These are phyloP conservation scores for Hylyphantes graminicola DNA, from an alignment of 1,140 invertebrate species.

Conservation along the genomic window DNA sequence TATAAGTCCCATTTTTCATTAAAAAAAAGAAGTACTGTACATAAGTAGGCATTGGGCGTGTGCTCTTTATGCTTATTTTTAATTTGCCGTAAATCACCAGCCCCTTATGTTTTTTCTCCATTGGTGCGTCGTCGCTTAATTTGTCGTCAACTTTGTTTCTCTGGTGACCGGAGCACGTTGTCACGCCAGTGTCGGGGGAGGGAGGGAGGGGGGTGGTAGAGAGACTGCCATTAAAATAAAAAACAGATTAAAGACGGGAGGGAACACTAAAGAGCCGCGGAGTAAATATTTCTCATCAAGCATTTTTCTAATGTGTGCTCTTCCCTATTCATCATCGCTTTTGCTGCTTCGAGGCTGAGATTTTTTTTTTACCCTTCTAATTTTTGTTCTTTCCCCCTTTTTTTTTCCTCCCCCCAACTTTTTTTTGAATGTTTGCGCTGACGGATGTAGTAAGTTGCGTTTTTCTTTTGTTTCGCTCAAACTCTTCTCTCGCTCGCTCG, in stretches of 20 bases:
- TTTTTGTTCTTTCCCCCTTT: no score
- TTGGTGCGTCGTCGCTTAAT: constrained; percentile 27
- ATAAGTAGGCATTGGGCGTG: no score
- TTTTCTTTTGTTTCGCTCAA: constrained; percentile 28
- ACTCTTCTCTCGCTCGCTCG: no score
- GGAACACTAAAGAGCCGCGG: constrained; percentile 1
- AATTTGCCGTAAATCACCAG: no score
- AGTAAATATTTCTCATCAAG: constrained; percentile 58
- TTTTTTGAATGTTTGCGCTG: constrained; percentile 31
- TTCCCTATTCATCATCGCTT: constrained; percentile 50
- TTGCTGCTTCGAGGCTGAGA: constrained; percentile 13
- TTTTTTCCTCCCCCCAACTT: no score
- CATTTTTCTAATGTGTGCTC: constrained; percentile 50
- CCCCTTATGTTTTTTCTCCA: not conserved
- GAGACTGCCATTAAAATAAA: not conserved
- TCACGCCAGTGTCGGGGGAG: constrained; percentile 10
- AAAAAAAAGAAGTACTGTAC: no score
- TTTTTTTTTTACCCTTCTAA: not conserved
- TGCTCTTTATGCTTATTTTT: no score
- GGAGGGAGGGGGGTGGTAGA: not conserved
- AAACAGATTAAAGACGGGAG: constrained; percentile 5
- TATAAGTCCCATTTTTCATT: no score
- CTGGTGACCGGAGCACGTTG: not conserved
- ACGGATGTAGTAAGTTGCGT: constrained; percentile 36
- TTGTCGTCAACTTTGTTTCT: constrained; percentile 16